Conservation (phyloP, 2,113 vertebrate species). For the Orycteropus afer region DNA sequence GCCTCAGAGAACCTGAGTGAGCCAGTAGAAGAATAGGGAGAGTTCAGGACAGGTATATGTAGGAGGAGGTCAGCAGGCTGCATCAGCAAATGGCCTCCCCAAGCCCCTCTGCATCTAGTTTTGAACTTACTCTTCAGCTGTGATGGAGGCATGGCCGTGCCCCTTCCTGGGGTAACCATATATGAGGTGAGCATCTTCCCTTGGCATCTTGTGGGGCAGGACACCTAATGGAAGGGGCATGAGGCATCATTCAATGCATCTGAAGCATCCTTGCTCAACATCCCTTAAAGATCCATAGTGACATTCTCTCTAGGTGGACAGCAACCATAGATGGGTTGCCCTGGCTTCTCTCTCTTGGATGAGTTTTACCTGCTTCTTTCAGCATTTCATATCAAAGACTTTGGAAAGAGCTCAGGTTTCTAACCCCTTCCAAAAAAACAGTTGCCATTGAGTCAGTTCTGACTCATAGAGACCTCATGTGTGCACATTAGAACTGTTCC, state of each 20-base stretch:
- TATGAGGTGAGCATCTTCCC: conserved; percentile 52
- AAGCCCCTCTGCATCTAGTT: neutral
- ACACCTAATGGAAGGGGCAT: conserved; percentile 68
- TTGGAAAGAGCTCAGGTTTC: neutral
- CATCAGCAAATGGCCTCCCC: neutral
- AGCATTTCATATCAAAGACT: neutral
- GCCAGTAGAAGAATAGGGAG: neutral
- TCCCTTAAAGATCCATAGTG: neutral
- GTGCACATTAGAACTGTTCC: neutral
- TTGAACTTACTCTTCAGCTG: conserved; percentile 85
- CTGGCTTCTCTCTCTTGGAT: neutral
- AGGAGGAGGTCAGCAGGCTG: neutral
- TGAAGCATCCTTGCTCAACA: neutral
- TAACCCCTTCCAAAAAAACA: neutral
- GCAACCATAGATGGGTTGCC: neutral
- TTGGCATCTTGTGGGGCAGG: conserved; percentile 80
- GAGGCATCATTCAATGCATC: neutral
- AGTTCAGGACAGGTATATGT: neutral
- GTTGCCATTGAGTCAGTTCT: neutral
- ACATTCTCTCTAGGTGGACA: accelerated
- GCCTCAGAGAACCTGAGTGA: neutral
- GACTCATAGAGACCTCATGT: neutral
- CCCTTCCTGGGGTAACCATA: conserved; percentile 70
- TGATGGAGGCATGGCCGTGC: conserved; percentile 64
- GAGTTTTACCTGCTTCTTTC: neutral